These are phyloP conservation scores for Ditula angustiorana DNA, from an alignment of 2,888 invertebrate species.

Conservation along the genomic window DNA sequence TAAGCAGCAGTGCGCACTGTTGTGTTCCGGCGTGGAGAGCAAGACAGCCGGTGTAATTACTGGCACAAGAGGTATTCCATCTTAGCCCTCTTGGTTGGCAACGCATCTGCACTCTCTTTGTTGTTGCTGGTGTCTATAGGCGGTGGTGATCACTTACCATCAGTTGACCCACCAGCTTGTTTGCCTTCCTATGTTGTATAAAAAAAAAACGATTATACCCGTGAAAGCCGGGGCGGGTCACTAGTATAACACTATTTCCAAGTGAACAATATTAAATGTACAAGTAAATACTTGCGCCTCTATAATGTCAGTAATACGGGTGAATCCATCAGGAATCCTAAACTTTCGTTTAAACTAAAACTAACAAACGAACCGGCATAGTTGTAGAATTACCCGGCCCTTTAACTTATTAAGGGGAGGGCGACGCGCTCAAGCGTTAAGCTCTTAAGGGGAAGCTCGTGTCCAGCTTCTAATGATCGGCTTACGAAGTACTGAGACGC, in stretches of 20 bases:
- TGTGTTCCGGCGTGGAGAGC: no score
- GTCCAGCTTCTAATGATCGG: background rate
- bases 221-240: no score
- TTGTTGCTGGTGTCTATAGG: no score
- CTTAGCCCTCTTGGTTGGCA: no score
- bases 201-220: no score
- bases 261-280: background rate
- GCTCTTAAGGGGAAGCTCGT: constrained; percentile 1
- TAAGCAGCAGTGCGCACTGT: no score
- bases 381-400: constrained; percentile 7
- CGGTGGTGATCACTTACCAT: no score
- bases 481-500: background rate
- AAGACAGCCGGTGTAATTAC: no score
- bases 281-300: background rate
- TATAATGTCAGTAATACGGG: background rate
- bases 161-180: no score
- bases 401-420: constrained; percentile 19
- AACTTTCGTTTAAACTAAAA: constrained; percentile 18
- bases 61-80: no score
- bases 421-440: constrained; percentile 10
- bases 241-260: background rate
- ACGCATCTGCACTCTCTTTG: no score
- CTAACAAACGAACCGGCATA: constrained; percentile 18
- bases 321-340: constrained; percentile 2
- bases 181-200: no score